Evolutionary conservation across 2,113 vertebrate genomes (phyloP).

Genomic region (Actenoides hombroni): DNA sequence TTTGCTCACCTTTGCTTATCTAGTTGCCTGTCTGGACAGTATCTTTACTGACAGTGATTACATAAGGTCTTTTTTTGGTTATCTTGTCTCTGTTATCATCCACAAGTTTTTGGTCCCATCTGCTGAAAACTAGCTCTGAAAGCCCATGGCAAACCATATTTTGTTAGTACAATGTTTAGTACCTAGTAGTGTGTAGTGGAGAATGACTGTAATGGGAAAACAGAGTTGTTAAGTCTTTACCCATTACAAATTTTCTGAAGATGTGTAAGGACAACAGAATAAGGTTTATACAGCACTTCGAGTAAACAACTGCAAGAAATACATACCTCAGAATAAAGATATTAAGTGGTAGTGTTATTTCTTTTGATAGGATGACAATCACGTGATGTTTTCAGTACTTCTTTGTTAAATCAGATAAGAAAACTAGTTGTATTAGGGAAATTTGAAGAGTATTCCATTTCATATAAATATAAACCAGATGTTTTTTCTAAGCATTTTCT

Average conservation of each 20-base stretch:
- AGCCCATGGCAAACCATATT: neutral
- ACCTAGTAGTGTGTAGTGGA: neutral
- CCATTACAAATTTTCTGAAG: neutral
- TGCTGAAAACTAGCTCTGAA: neutral
- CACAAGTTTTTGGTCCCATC: neutral
- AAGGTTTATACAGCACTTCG: constrained; percentile 9
- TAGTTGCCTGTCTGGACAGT: neutral
- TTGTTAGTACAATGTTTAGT: neutral
- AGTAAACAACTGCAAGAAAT: neutral
- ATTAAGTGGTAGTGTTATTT: neutral
- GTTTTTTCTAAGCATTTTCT: neutral
- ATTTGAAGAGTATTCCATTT: neutral
- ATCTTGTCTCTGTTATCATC: neutral
- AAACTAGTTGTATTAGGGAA: neutral
- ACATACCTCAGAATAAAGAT: neutral
- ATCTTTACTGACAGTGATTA: neutral
- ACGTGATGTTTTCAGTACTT: neutral
- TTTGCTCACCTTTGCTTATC: neutral
- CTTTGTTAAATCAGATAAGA: neutral
- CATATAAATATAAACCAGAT: neutral
- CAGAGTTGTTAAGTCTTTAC: neutral
- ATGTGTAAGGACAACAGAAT: neutral
- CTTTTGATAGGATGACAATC: neutral
- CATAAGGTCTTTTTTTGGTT: neutral
- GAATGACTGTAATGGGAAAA: neutral